phyloP scores from a whole-genome alignment of 35 echinoderm and acorn worm species.

The Apostichopus japonicus region DNA sequence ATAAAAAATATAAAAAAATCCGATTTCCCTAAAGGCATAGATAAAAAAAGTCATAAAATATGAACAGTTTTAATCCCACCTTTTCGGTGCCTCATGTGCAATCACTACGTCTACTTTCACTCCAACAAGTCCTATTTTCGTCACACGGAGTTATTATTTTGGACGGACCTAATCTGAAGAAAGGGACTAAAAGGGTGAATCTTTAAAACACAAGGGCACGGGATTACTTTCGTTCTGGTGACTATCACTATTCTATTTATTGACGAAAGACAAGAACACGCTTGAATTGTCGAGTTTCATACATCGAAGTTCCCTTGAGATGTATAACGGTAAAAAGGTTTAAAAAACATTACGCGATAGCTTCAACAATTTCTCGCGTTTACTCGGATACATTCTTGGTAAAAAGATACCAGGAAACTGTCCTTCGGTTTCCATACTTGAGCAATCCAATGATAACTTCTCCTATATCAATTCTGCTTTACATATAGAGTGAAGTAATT shows the following conservation, averaged over 20 bases:
- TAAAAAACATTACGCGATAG: too few species aligned
- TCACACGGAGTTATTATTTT: slow-evolving; percentile 5
- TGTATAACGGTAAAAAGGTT: too few species aligned
- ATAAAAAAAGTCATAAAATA: not conserved
- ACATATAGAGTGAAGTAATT: too few species aligned
- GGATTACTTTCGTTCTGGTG: not conserved
- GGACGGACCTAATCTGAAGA: not conserved
- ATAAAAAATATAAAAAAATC: not conserved
- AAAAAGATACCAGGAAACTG: too few species aligned
- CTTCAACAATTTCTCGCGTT: too few species aligned
- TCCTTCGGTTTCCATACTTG: too few species aligned
- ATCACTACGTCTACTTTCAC: slow-evolving; percentile 10
- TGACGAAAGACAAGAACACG: not conserved
- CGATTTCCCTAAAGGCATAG: slow-evolving; percentile 24
- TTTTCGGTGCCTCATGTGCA: slow-evolving; percentile 16
- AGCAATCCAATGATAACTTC: too few species aligned
- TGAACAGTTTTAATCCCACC: not conserved
- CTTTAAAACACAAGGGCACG: not conserved
- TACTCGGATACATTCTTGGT: too few species aligned
- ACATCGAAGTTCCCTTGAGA: too few species aligned
- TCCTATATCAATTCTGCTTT: too few species aligned
- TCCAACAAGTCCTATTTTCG: slow-evolving; percentile 10
- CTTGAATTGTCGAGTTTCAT: too few species aligned
- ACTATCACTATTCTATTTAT: not conserved
- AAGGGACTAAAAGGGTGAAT: not conserved